A percentile compares a stretch with the other conserved stretches of the same genome.
Conservation (phyloP, 2,888 invertebrate genomes). For the Clanis bilineata region DNA sequence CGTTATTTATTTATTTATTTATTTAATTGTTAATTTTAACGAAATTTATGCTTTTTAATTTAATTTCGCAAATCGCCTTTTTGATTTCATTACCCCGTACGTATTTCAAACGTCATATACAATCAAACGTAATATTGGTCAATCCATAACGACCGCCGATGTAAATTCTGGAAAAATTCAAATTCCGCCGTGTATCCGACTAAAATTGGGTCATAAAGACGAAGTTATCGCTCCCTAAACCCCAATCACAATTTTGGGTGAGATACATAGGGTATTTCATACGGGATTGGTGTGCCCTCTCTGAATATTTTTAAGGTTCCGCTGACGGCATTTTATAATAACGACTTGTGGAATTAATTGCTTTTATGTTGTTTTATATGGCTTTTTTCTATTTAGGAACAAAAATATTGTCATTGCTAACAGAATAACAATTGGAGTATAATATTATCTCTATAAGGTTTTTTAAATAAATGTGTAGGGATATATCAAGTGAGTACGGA, state of each 20-base stretch:
- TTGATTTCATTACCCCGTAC: background rate
- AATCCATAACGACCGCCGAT: conserved; percentile 32
- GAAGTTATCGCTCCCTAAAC: conserved; percentile 72
- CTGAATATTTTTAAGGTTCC: conserved; percentile 11
- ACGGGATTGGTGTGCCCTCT: conserved; percentile 9
- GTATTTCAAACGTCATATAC: background rate
- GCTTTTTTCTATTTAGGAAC: background rate
- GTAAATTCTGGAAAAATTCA: conserved; percentile 54
- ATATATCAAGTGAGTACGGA: too few species aligned
- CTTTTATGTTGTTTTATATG: background rate
- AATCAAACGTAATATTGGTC: conserved; percentile 5
- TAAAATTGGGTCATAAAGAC: conserved; percentile 75
- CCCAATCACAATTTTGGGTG: conserved; percentile 71
- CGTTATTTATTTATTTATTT: too few species aligned
- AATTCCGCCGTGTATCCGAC: conserved; percentile 72
- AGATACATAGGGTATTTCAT: conserved; percentile 70
- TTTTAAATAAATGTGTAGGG: too few species aligned
- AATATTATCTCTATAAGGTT: too few species aligned
- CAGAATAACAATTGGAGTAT: too few species aligned
- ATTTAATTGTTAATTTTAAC: too few species aligned
- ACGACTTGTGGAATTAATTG: background rate
- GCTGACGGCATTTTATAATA: background rate
- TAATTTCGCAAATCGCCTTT: background rate
- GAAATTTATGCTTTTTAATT: background rate
- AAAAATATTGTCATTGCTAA: too few species aligned